phyloP scores from a whole-genome alignment of 2,888 invertebrate species.

The Spilarctia lutea region DNA sequence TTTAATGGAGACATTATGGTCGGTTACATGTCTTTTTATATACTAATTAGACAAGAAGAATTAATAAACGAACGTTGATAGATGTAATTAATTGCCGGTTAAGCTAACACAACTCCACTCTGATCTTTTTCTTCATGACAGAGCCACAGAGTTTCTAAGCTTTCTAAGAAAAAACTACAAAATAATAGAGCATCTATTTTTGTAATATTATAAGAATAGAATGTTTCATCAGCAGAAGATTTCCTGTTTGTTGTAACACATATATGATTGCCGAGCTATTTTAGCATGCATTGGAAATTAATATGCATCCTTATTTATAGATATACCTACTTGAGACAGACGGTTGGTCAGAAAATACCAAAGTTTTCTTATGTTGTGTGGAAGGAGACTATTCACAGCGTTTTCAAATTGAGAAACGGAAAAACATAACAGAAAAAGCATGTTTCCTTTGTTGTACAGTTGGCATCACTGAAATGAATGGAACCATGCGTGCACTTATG shows the following conservation, averaged over 20 bases:
- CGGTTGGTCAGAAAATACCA: slow-evolving; percentile 28
- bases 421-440: not conserved
- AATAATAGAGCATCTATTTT: slow-evolving; percentile 62
- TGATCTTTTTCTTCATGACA: slow-evolving; percentile 43
- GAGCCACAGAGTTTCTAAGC: slow-evolving; percentile 51
- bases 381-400: slow-evolving; percentile 40
- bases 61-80: not conserved
- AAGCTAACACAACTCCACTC: slow-evolving; percentile 39
- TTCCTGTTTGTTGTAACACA: slow-evolving; percentile 59
- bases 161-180: slow-evolving; percentile 54
- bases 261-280: slow-evolving; percentile 27
- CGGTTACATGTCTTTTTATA: not conserved
- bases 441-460: not conserved
- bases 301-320: slow-evolving; percentile 32
- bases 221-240: slow-evolving; percentile 54
- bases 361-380: slow-evolving; percentile 43
- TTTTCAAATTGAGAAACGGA: not conserved
- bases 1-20: not conserved
- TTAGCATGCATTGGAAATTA: slow-evolving; percentile 31
- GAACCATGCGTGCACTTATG: not conserved
- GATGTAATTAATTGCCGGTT: slow-evolving; percentile 24
- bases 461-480: not conserved
- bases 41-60: not conserved
- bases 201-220: slow-evolving; percentile 62
- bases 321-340: slow-evolving; percentile 10